Base-by-base conservation (phyloP, 2,797 vertebrate species). In the Merluccius polli region DNA sequence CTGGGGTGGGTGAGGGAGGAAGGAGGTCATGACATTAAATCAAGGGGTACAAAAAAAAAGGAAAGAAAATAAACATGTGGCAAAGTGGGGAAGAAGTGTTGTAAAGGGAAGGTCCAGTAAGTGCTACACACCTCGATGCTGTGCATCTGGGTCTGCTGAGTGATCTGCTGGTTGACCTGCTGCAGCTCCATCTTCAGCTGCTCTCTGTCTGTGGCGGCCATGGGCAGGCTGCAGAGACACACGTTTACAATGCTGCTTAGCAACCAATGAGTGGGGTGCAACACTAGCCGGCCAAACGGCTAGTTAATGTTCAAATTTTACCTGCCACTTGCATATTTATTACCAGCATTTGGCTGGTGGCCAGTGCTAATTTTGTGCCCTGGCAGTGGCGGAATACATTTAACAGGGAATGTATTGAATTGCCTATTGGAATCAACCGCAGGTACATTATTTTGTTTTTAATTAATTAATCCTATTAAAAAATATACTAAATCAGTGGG, bases 161-260 rank as follows among this genome's bases (percentile, higher is more conserved):
- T 99, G 85, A 99, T 99, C 90, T 99, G 92, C 81, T 93, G 90
- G 91, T 97, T 98, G 82, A 99, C 93, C 70, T 99, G 97, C 89
- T 98, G 98, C 73, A 99, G 91, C 85, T 99, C 98, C 87, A 99
- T 94, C 87, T 98, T 95, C 72, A 99, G 93, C 90, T 98, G 97
- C 84, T 99, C 97, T 83, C 97, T 92, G 76, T 99, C 96, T 24
- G 93, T 88, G 38, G 84, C 73, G 77, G 94, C 92, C 81, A 96
- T 95, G 0, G 90, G 82, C 71, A 91, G 87, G 77, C 94, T 94
- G 83, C 15, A 59, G 1, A 10, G 18, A 3, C 4, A 82, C 13
- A 79, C 3, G 48, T 15, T 71, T 10, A 69, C 0, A 69, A 32
- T 24, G 72, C 6, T 70, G 31, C 18, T 36, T 65, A 65, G 59